Evolutionary conservation across 1,140 invertebrate species (phyloP).

Genomic region (Cyclina sinensis): DNA sequence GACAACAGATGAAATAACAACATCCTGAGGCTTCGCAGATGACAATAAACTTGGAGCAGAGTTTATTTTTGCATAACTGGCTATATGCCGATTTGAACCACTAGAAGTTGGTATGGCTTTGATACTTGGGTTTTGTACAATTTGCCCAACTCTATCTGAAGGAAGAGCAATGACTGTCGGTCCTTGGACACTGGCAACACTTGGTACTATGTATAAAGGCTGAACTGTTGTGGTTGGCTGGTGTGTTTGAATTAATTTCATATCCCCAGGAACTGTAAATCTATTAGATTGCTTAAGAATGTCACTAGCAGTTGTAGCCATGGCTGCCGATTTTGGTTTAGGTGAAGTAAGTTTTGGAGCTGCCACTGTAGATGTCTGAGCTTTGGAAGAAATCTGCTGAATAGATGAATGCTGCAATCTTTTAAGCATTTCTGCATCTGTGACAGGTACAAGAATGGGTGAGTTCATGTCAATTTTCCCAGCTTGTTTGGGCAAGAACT

Average conservation of each 20-base stretch:
- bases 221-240: background rate
- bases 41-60: background rate
- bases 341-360: background rate
- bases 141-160: background rate
- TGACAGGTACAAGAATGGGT: slow-evolving; percentile 60
- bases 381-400: background rate
- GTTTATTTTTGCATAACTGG: background rate
- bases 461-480: slow-evolving; percentile 64
- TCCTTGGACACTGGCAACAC: background rate
- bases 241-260: too few relatives aligned
- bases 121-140: background rate
- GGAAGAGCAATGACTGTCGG: background rate
- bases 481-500: slow-evolving; percentile 47
- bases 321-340: background rate
- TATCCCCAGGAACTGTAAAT: background rate
- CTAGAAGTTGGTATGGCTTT: background rate
- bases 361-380: background rate
- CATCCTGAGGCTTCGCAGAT: background rate
- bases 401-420: slow-evolving; percentile 32
- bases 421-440: slow-evolving; percentile 39
- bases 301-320: background rate
- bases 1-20: background rate
- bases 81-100: background rate
- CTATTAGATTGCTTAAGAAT: background rate
- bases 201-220: background rate